These are phyloP conservation scores for Apostichopus leukothele DNA, from an alignment of 53 echinoderm and acorn worm species.

Conservation along the genomic window DNA sequence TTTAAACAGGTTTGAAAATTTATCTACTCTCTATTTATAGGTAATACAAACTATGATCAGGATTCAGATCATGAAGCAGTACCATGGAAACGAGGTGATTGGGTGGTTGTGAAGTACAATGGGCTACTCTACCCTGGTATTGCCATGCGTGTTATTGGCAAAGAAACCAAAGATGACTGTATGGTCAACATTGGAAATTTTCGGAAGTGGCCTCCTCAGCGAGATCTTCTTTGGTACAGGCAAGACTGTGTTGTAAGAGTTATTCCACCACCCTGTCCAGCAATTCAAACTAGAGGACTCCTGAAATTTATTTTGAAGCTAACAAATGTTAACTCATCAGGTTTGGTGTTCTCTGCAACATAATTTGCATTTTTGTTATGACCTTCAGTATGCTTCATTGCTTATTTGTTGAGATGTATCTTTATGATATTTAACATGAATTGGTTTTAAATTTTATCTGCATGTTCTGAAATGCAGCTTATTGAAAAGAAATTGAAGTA, in stretches of 20 bases:
- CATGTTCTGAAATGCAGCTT: too few relatives aligned
- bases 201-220: slow-evolving; percentile 13
- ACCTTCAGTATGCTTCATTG: too few relatives aligned
- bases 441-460: too few relatives aligned
- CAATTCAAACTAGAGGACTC: slow-evolving; percentile 12
- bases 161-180: slow-evolving; percentile 14
- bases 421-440: too few relatives aligned
- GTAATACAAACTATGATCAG: not conserved
- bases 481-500: too few relatives aligned
- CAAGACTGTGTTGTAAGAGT: not conserved
- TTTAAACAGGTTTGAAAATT: too few relatives aligned
- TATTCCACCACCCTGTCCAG: slow-evolving; percentile 18
- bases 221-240: slow-evolving; percentile 10
- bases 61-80: not conserved
- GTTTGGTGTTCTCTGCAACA: too few relatives aligned
- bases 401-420: too few relatives aligned
- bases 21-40: not conserved
- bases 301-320: not conserved
- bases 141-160: slow-evolving; percentile 1
- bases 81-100: slow-evolving; percentile 27
- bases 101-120: slow-evolving; percentile 9
- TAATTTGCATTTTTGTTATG: too few relatives aligned
- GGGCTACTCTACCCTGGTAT: slow-evolving; percentile 3
- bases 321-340: not conserved
- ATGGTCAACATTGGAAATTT: slow-evolving; percentile 6